Evolutionary conservation across 2,888 invertebrate species (phyloP).

Genomic region (Laspeyria flexula): DNA sequence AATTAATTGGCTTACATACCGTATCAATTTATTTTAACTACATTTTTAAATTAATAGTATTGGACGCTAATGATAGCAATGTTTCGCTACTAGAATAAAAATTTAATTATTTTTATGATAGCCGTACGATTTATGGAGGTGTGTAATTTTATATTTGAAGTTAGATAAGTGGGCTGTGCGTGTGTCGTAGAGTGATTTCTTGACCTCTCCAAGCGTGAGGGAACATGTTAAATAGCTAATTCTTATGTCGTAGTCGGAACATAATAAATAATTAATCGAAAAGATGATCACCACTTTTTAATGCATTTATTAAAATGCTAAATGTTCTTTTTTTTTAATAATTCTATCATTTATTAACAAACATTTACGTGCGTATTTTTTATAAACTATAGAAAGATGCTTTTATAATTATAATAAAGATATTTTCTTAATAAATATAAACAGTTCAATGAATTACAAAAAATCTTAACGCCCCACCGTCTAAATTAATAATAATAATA

Average conservation of each 20-base stretch:
- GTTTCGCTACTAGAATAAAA: not conserved
- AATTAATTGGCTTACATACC: not conserved
- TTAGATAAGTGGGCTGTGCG: constrained; percentile 2
- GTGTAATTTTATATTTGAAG: not conserved
- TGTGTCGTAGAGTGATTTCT: constrained; percentile 2
- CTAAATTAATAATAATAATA: too few relatives aligned
- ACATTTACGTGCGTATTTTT: too few relatives aligned
- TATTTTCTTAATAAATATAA: too few relatives aligned
- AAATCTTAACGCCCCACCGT: too few relatives aligned
- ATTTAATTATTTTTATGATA: constrained; percentile 1
- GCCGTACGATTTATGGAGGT: not conserved
- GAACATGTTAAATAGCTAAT: constrained; percentile 8
- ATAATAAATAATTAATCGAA: too few relatives aligned
- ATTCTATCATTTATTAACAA: too few relatives aligned
- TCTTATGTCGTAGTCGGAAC: not conserved
- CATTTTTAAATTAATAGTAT: not conserved
- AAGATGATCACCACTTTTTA: too few relatives aligned
- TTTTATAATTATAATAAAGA: too few relatives aligned
- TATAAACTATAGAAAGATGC: too few relatives aligned
- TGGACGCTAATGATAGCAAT: not conserved
- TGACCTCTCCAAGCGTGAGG: constrained; percentile 7
- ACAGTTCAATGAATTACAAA: too few relatives aligned
- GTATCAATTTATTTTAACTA: not conserved
- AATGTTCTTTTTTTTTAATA: too few relatives aligned
- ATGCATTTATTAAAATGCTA: too few relatives aligned